Evolutionary conservation across 2,888 invertebrate species (phyloP).

Genomic region (Yponomeuta cagnagella): DNA sequence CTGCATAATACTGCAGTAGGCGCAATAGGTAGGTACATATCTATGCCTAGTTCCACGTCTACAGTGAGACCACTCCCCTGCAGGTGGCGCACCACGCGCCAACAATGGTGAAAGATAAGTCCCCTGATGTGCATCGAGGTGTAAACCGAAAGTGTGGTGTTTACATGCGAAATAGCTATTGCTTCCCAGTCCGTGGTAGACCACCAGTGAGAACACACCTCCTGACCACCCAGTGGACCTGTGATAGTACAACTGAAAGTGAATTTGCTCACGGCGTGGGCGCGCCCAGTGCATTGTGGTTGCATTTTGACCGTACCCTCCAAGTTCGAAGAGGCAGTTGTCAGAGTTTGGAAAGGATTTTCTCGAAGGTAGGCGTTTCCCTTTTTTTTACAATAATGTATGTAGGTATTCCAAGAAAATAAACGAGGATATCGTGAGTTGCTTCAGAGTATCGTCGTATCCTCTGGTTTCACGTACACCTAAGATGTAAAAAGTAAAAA

Average conservation of each 20-base stretch:
- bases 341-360: not conserved
- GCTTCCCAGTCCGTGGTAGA: constrained; percentile 62
- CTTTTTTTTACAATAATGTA: not conserved
- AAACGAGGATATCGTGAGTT: not conserved
- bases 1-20: not conserved
- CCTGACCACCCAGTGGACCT: not conserved
- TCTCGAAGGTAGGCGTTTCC: not conserved
- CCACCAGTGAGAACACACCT: constrained; percentile 40
- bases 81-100: constrained; percentile 48
- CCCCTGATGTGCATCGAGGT: constrained; percentile 73
- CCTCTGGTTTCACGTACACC: too few species aligned
- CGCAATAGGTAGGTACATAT: not conserved
- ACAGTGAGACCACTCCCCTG: constrained; percentile 21
- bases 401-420: not conserved
- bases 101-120: constrained; percentile 75
- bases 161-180: constrained; percentile 66
- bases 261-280: not conserved
- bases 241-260: constrained; percentile 2
- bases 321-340: not conserved
- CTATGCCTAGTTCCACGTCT: constrained; percentile 42
- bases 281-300: not conserved
- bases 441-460: not conserved
- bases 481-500: too few species aligned
- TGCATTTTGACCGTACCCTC: not conserved
- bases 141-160: constrained; percentile 74